phyloP scores from a whole-genome alignment of 2,113 vertebrate species.

The Bubalus kerabau region DNA sequence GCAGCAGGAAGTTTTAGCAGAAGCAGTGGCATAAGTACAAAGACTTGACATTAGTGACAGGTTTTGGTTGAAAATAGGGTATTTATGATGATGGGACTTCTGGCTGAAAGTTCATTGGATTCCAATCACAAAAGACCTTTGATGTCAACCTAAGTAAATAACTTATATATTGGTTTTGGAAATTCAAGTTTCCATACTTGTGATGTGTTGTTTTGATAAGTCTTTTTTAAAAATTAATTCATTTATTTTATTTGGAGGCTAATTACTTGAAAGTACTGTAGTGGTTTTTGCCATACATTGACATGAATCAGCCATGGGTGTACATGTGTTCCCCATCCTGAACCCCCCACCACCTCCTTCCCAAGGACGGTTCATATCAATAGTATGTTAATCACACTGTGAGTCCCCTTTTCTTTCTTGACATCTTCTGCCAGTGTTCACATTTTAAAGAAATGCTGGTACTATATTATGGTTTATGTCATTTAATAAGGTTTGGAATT shows the following conservation, averaged over 20 bases:
- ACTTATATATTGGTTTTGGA: neutral
- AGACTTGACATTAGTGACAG: neutral
- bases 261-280: neutral
- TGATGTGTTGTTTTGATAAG: neutral
- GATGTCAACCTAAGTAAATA: neutral
- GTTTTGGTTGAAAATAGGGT: neutral
- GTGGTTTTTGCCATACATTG: neutral
- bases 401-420: neutral
- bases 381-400: neutral
- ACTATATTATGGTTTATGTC: neutral
- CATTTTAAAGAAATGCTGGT: neutral
- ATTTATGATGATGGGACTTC: neutral
- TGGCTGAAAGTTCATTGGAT: neutral
- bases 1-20: neutral
- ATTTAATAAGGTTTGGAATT: neutral
- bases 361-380: neutral
- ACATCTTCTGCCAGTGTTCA: neutral
- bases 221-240: neutral
- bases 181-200: neutral
- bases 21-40: neutral
- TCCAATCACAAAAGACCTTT: neutral
- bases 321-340: neutral
- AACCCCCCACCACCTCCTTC: neutral
- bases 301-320: neutral
- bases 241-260: neutral